A percentile compares a stretch with the other conserved stretches of the same genome.
Evolutionary conservation across 2,797 vertebrate species (phyloP).

Genomic region (Nyctibius grandis): DNA sequence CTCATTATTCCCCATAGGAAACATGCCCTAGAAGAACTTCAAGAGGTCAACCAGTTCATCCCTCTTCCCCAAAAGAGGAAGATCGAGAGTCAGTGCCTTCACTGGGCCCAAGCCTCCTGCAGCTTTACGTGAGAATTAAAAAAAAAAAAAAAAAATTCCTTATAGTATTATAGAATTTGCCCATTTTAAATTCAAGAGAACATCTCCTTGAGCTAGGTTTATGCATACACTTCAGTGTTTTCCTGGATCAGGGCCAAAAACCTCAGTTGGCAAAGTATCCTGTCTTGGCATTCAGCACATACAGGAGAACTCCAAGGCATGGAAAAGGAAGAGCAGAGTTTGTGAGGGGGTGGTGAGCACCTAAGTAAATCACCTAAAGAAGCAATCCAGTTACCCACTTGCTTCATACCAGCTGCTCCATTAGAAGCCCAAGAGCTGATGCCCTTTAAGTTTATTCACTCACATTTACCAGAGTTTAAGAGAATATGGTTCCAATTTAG

Average conservation of each 20-base stretch:
- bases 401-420: neutral
- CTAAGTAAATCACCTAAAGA: neutral
- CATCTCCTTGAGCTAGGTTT: neutral
- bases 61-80: neutral
- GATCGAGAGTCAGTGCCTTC: neutral
- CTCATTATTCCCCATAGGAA: neutral
- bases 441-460: neutral
- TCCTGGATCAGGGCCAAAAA: neutral
- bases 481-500: neutral
- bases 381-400: neutral
- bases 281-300: neutral
- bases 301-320: neutral
- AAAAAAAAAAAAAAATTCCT: neutral
- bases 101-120: neutral
- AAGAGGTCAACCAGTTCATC: neutral
- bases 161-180: neutral
- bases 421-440: constrained; percentile 14
- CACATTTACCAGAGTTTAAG: neutral
- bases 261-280: neutral
- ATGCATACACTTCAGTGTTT: neutral
- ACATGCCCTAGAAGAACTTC: neutral
- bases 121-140: neutral
- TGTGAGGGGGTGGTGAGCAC: neutral
- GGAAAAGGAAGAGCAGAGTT: neutral
- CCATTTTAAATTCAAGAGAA: neutral